Conservation (phyloP, 2,888 invertebrate genomes). For the Eupithecia exiguata region DNA sequence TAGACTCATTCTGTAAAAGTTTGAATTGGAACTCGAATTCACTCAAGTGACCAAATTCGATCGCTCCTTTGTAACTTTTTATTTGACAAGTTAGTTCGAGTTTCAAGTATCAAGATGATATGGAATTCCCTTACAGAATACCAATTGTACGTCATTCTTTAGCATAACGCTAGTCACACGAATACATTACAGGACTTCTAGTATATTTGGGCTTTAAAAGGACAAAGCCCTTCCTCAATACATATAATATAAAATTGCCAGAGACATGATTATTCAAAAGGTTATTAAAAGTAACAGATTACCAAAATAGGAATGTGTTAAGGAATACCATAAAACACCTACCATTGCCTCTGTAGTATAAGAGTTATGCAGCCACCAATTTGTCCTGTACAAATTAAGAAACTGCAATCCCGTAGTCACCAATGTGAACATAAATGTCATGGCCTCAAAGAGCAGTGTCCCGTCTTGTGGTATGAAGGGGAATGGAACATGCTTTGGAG, state of each 20-base stretch:
- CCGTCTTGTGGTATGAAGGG: slow-evolving; percentile 91
- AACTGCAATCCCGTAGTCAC: slow-evolving; percentile 94
- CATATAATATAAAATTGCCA: too few species aligned
- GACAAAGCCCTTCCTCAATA: neutral
- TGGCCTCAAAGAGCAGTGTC: slow-evolving; percentile 92
- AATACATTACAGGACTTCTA: neutral
- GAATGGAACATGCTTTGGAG: slow-evolving; percentile 92
- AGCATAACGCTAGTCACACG: too few species aligned
- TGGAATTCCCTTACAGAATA: too few species aligned
- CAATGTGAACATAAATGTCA: slow-evolving; percentile 91
- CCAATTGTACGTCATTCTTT: too few species aligned
- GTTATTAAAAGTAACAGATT: neutral
- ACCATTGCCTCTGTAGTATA: slow-evolving; percentile 95
- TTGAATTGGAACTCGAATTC: too few species aligned
- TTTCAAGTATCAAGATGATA: too few species aligned
- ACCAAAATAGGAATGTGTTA: neutral
- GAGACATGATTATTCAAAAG: neutral
- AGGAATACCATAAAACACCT: slow-evolving; percentile 53
- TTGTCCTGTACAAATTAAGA: slow-evolving; percentile 96
- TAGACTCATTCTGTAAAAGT: too few species aligned
- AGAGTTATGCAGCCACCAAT: slow-evolving; percentile 98
- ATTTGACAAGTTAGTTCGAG: too few species aligned
- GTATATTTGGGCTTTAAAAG: neutral
- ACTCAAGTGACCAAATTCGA: too few species aligned
- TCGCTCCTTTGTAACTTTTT: too few species aligned